phyloP scores from a whole-genome alignment of 1,140 invertebrate species.

The Scaptomyza hsui region DNA sequence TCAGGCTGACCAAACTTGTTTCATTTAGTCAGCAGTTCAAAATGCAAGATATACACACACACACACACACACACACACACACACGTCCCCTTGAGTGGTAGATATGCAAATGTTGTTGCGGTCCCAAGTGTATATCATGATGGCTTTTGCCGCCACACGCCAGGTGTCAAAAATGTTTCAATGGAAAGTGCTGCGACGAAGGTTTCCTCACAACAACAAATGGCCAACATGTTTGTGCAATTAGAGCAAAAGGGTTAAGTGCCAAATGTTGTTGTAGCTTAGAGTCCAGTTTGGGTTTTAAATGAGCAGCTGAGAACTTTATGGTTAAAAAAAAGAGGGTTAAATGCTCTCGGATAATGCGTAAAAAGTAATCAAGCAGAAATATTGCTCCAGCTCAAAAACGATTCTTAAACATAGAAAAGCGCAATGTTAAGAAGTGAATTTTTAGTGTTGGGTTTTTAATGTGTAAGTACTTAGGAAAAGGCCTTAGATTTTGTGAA shows the following conservation, averaged over 20 bases:
- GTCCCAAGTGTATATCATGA: constrained; percentile 52
- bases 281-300: background rate
- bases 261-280: constrained; percentile 40
- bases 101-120: constrained; percentile 20
- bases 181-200: constrained; percentile 50
- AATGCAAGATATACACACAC: constrained; percentile 6
- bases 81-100: constrained; percentile 6
- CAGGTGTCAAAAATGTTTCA: constrained; percentile 71
- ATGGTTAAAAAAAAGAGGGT: constrained; percentile 46
- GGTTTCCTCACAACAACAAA: constrained; percentile 15
- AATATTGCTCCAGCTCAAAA: constrained; percentile 5
- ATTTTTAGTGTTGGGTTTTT: background rate
- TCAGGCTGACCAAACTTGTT: constrained; percentile 30
- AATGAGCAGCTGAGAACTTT: background rate
- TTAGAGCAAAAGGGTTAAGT: constrained; percentile 67
- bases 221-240: constrained; percentile 60
- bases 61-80: too few species aligned
- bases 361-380: constrained; percentile 8
- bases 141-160: constrained; percentile 48
- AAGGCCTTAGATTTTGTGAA: background rate
- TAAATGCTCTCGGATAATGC: constrained; percentile 19
- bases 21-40: constrained; percentile 22
- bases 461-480: background rate
- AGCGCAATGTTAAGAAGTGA: too few species aligned
- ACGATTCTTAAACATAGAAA: background rate